Percentiles rank a stretch among this genome's conserved stretches.
phyloP scores from a whole-genome alignment of 2,888 invertebrate genomes.

The Julus scanicus region DNA sequence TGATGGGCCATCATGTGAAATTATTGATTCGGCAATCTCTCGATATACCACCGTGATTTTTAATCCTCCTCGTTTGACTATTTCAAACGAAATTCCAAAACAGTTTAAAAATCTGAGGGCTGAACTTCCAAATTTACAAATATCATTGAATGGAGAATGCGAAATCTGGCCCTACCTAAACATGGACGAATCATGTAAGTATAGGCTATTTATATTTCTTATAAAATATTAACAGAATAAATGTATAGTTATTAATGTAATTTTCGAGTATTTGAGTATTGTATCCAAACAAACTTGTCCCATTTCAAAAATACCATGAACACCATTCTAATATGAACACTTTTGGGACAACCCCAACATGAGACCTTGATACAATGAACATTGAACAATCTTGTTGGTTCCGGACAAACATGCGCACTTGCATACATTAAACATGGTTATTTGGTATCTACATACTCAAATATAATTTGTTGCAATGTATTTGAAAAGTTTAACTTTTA shows the following conservation, averaged over 20 bases:
- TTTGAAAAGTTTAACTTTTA: conserved; percentile 19
- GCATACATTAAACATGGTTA: too few relatives aligned
- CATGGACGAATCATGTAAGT: conserved; percentile 83
- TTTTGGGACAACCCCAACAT: too few relatives aligned
- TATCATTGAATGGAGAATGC: conserved; percentile 74
- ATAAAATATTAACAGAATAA: too few relatives aligned
- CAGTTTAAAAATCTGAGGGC: conserved; percentile 61
- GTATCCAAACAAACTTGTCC: too few relatives aligned
- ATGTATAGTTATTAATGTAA: too few relatives aligned
- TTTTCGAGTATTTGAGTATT: too few relatives aligned
- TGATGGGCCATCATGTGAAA: conserved; percentile 69
- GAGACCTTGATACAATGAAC: too few relatives aligned
- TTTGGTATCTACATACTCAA: neutral
- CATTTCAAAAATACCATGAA: too few relatives aligned
- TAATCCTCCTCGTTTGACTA: conserved; percentile 55
- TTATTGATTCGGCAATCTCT: conserved; percentile 71
- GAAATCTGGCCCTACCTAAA: conserved; percentile 74
- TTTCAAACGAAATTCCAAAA: neutral
- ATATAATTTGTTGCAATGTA: neutral
- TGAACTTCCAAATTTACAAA: conserved; percentile 69
- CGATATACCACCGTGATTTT: conserved; percentile 71
- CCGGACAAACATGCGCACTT: too few relatives aligned
- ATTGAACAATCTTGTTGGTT: too few relatives aligned
- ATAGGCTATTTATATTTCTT: neutral
- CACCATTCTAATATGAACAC: too few relatives aligned